Percentiles rank a stretch among this genome's conserved stretches.
Conservation (phyloP, 1,140 invertebrate species). For the Brachionus plicatilis region DNA sequence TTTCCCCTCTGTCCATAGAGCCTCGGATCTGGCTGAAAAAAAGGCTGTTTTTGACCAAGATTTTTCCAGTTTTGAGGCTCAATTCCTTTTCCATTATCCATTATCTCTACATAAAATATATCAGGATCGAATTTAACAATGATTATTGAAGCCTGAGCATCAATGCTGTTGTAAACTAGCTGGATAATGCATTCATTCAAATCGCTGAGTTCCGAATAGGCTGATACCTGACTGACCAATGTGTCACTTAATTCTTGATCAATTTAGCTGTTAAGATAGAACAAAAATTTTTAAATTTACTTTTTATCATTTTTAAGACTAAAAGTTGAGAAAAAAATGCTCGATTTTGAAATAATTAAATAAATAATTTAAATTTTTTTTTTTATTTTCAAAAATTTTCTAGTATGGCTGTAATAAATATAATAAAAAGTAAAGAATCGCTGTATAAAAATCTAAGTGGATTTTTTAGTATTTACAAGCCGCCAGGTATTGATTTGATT, state of each 20-base stretch:
- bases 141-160: not conserved
- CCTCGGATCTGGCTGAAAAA: not conserved
- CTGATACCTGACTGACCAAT: not conserved
- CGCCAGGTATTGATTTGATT: not conserved
- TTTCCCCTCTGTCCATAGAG: not conserved
- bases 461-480: slow-evolving; percentile 16
- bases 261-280: not conserved
- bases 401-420: not conserved
- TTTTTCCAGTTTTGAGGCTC: not conserved
- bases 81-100: not conserved
- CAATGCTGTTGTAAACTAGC: not conserved
- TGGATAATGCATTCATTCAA: not conserved
- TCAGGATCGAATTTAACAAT: not conserved
- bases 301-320: not conserved
- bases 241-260: not conserved
- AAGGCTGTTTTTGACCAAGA: not conserved
- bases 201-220: not conserved
- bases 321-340: slow-evolving; percentile 1
- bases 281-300: not conserved
- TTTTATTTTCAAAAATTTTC: not conserved
- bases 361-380: not conserved
- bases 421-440: not conserved
- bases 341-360: not conserved
- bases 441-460: not conserved
- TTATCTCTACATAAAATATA: not conserved